phyloP scores from a whole-genome alignment of 2,797 vertebrate genomes.

The Centropyge bicolor region DNA sequence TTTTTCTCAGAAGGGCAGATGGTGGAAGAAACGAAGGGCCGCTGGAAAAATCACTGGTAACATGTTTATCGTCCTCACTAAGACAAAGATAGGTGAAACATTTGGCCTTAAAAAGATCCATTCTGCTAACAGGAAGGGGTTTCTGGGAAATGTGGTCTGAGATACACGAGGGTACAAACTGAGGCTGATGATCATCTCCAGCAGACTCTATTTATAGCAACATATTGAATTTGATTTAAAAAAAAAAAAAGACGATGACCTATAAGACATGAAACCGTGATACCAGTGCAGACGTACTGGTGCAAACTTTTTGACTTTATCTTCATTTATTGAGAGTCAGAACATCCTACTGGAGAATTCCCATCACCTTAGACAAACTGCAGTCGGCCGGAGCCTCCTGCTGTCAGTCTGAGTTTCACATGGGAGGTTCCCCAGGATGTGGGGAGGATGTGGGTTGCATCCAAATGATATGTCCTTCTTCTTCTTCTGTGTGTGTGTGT shows the following conservation, averaged over 20 bases:
- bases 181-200: background rate
- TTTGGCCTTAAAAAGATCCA: constrained; percentile 2
- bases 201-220: background rate
- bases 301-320: background rate
- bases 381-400: constrained; percentile 52
- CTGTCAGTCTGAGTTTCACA: constrained; percentile 67
- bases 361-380: constrained; percentile 62
- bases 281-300: too few species aligned
- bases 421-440: constrained; percentile 78
- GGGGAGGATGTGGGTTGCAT: constrained; percentile 78
- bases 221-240: background rate
- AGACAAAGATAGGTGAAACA: constrained; percentile 13
- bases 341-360: constrained; percentile 42
- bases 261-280: background rate
- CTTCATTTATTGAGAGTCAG: constrained; percentile 23
- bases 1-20: constrained; percentile 32
- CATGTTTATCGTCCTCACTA: constrained; percentile 18
- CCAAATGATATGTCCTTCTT: constrained; percentile 73
- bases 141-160: constrained; percentile 29
- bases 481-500: constrained; percentile 23
- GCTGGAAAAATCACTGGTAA: constrained; percentile 42
- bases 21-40: background rate
- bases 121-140: background rate
- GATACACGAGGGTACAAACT: background rate
- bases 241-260: background rate